Base-by-base conservation (phyloP, 2,113 vertebrate species). In the Abramis brama region DNA sequence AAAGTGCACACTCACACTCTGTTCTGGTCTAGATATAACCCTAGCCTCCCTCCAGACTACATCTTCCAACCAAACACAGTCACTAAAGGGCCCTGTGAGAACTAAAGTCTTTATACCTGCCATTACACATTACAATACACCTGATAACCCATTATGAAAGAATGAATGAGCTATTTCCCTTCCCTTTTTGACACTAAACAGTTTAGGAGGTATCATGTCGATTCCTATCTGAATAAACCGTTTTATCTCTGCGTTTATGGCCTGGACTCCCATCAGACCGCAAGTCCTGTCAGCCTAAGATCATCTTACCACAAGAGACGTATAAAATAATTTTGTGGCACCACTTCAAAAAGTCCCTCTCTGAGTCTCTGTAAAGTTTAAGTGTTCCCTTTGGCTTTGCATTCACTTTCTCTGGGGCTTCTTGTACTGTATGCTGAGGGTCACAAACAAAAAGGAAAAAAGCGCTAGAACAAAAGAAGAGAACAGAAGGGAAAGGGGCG, bases 401-500 rank as follows among this genome's bases (percentile, higher is more conserved):
- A 89, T 83, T 87, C 85, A 87, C 55, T 82, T 60, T 66, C 84
- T 59, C 45, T 76, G 9, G 55, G 59, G 23, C 10, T 79, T 60
- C 30, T 71, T 59, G 27, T 30, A 27, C 50, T 77, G 77, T 71
- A 45, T 30, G 45, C 64, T 47, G 39, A 5, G 87, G 92, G 91
- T 91, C 70, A 62, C 57, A 78, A 71, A 52, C 23, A 25, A 57
- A 71, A 60, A 74, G 15, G 43, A 80, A 62, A 73, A 73, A 59
- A 57, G 21, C 9, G n/a, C 27, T 25, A 15, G 19, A 77, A 74
- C 89, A 92, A 84, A 73, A 76, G 86, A 55, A 84, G 79, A 91
- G 84, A 92, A 90, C 88, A 91, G 89, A 92, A 91, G 87, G 91
- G 91, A 92, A 90, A 89, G 91, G 91, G 27, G 39, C 76, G 6